Base-by-base conservation (phyloP, 2,888 invertebrate species). In the Hemaris fuciformis region DNA sequence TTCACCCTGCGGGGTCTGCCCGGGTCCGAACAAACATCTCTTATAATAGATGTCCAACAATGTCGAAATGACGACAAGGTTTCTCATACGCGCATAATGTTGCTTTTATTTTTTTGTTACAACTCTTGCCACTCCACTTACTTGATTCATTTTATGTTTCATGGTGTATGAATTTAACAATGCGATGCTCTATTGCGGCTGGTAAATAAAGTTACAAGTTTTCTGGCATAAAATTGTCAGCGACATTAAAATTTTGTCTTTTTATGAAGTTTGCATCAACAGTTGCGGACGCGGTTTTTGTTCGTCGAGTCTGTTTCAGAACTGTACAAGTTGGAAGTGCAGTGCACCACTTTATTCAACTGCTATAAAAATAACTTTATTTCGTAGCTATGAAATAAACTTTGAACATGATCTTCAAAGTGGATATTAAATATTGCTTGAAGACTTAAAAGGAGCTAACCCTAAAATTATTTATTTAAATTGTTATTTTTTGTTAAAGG, bases 41-140 rank as follows among this genome's bases (percentile, higher is more conserved):
- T 69, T 80, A 82, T 87, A 86, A 87, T 86, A 85, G 81, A 85
- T 84, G 87, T 87, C 86, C 87, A 80, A 84, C 83, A 81, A 84
- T 80, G 83, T 83, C 81, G 83, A 82, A 78, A 79, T 83, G 85
- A 87, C 86, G 41, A 25, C 48, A 34, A 41, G 41, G 53, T 81
- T 78, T 74, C 74, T 70, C 70, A 70, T 71, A 78, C 69, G 77
- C 68, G 73, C 48, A 68, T 63, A 68, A 60, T 67, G 66, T 74
- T 67, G 65, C 65, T 69, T 75, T 74, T 76, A 72, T 76, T 74
- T 71, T n/a, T 65, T 66, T 67, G 63, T 67, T 34, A 59, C 22
- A 72, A 72, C 65, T 72, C 64, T 68, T 74, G 75, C 72, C 75
- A 68, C 75, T 75, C 66, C 73, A 65, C 13, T 27, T 59, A 43